These are phyloP conservation scores for Callosobruchus maculatus DNA, from an alignment of 2,888 invertebrate genomes.

Conservation along the genomic window DNA sequence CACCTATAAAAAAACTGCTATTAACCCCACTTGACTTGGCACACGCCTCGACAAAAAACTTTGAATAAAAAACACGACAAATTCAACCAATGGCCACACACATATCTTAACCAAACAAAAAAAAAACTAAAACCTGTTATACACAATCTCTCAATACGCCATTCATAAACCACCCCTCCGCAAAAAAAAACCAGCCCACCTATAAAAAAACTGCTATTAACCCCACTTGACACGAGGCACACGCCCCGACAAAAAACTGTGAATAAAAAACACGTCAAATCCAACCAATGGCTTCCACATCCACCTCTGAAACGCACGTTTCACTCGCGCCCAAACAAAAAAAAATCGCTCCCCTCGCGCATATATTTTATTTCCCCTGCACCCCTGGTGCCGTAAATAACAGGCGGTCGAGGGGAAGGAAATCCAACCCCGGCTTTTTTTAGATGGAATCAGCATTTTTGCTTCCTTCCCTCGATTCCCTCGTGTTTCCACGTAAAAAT, in stretches of 20 bases:
- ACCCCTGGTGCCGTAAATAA: not conserved
- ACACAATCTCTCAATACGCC: too few relatives aligned
- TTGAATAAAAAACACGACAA: not conserved
- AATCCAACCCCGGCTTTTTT: slow-evolving; percentile 14
- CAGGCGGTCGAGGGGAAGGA: not conserved
- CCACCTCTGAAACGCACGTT: not conserved
- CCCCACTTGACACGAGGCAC: not conserved
- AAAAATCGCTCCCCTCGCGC: not conserved
- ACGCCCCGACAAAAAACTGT: not conserved
- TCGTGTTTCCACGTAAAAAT: slow-evolving; percentile 11
- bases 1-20: not conserved
- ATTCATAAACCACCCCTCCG: too few relatives aligned
- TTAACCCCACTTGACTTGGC: not conserved
- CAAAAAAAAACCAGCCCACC: not conserved
- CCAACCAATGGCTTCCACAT: not conserved
- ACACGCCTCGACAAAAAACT: not conserved
- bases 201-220: not conserved
- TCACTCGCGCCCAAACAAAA: not conserved
- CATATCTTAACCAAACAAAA: too few relatives aligned
- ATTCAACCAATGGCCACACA: too few relatives aligned
- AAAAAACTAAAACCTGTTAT: too few relatives aligned
- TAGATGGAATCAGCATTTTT: slow-evolving; percentile 24
- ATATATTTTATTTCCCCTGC: not conserved
- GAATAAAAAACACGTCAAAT: not conserved
- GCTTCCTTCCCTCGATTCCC: too few relatives aligned